These are phyloP conservation scores for Anhinga anhinga DNA, from an alignment of 2,113 vertebrate genomes.

Conservation along the genomic window DNA sequence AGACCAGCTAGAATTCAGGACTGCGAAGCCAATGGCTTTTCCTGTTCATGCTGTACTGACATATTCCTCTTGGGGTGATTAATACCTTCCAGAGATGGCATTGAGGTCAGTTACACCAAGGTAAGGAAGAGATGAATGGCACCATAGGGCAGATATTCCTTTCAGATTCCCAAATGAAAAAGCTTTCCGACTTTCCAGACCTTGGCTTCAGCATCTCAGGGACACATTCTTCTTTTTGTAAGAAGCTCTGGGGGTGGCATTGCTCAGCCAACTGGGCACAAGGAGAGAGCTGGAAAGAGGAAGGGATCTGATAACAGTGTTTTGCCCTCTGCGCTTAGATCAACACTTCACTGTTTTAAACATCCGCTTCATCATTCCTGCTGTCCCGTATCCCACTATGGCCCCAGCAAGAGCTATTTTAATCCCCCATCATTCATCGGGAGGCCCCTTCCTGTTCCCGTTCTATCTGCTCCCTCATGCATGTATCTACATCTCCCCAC, in stretches of 20 bases:
- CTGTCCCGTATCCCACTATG: slow-evolving; percentile 20
- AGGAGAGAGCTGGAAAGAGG: slow-evolving; percentile 31
- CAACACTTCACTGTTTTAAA: slow-evolving; percentile 52
- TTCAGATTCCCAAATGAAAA: not conserved
- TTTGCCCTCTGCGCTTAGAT: slow-evolving; percentile 42
- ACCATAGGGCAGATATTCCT: not conserved
- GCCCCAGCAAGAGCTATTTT: slow-evolving; percentile 65
- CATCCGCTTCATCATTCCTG: slow-evolving; percentile 55
- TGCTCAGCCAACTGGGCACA: not conserved
- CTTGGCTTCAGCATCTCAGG: not conserved
- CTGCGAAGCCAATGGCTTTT: slow-evolving; percentile 34
- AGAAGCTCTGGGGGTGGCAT: not conserved
- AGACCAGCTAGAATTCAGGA: slow-evolving; percentile 22
- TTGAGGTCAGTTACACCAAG: not conserved
- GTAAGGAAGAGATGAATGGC: not conserved
- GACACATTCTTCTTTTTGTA: not conserved
- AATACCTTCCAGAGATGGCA: slow-evolving; percentile 1
- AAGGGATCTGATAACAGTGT: slow-evolving; percentile 48
- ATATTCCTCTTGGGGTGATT: not conserved
- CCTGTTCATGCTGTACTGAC: not conserved
- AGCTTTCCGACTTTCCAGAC: not conserved
- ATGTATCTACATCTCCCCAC: not conserved
- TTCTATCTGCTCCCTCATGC: slow-evolving; percentile 13
- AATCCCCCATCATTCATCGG: slow-evolving; percentile 62
- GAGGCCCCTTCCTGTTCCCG: slow-evolving; percentile 54